Evolutionary conservation across 2,113 vertebrate genomes (phyloP), one percentile per base, ranked within the genome.

Genomic region (Tragelaphus strepsiceros): DNA sequence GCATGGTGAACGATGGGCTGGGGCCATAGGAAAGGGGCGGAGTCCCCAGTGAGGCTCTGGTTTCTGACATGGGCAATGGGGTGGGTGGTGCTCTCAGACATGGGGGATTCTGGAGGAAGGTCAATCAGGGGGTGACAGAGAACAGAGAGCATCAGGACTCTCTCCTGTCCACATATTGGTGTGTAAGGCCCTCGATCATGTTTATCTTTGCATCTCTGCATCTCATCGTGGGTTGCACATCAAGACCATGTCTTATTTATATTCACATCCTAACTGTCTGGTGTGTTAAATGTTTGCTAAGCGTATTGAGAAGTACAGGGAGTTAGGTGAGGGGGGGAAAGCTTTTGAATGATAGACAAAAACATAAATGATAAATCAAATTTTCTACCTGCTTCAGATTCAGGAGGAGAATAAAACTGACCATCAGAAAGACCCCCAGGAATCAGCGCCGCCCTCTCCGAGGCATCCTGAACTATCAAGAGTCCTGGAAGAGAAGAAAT

Each of bases 381-480:
- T 54, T 0, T 96, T 94, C n/a, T 98, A 99, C 99, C 99, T 99
- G 99, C 99, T 97, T 99, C 98, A 90, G 99, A 99, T 98, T 99
- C 99, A 7, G 99, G 99, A 35, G 99, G 99, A 15, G 99, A 99
- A 99, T 99, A 99, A 98, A 99, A 99, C 98, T 99, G 99, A 19
- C 99, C 99, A 2, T 99, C 99, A 64, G 99, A 99, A 74, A 99
- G 94, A 15, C 99, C 99, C 32, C 99, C 99, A 0, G 99, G 99
- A 86, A 99, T 98, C 94, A 99, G 99, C 22, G 99, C 99, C 8
- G 99, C 99, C 96, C 99, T 98, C 91, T 99, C 99, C 1, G 99
- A 98, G 46, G 99, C 98, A 93, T 99, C 99, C 93, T 99, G 97
- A 46, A 99, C 98, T 84, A 99, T 98, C 93, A 99, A 98, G 96